phyloP scores from a whole-genome alignment of 2,113 vertebrate species.

The Sturnus vulgaris region DNA sequence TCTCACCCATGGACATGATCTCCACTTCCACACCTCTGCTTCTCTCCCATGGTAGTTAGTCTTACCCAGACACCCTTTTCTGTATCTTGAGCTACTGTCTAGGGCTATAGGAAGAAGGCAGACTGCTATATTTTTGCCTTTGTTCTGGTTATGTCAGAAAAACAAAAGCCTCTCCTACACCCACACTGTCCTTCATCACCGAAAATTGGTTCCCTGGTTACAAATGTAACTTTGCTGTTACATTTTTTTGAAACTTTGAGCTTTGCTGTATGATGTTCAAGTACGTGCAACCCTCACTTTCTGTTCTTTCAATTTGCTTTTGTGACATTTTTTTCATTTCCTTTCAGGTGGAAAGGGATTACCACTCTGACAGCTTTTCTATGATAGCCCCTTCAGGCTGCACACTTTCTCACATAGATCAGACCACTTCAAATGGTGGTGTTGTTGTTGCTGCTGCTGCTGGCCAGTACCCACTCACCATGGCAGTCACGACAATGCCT shows the following conservation, averaged over 20 bases:
- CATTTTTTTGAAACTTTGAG: neutral
- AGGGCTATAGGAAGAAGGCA: neutral
- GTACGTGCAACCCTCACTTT: neutral
- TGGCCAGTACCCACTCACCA: neutral
- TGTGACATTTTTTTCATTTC: neutral
- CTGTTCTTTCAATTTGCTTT: neutral
- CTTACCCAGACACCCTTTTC: neutral
- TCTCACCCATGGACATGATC: neutral
- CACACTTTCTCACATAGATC: neutral
- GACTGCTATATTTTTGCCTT: neutral
- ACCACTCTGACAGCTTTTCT: neutral
- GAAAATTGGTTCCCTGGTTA: neutral
- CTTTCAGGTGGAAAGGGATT: neutral
- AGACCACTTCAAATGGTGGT: neutral
- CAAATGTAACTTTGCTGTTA: neutral
- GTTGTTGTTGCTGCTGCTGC: neutral
- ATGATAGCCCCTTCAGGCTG: neutral
- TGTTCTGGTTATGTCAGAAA: neutral
- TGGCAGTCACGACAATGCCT: fast-evolving
- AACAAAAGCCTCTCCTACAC: neutral
- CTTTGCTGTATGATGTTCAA: neutral
- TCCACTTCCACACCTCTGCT: neutral
- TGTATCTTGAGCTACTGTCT: neutral
- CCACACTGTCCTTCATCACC: neutral
- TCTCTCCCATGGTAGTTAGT: neutral